Conservation (phyloP, 2,797 vertebrate genomes). For the Cygnus olor region DNA sequence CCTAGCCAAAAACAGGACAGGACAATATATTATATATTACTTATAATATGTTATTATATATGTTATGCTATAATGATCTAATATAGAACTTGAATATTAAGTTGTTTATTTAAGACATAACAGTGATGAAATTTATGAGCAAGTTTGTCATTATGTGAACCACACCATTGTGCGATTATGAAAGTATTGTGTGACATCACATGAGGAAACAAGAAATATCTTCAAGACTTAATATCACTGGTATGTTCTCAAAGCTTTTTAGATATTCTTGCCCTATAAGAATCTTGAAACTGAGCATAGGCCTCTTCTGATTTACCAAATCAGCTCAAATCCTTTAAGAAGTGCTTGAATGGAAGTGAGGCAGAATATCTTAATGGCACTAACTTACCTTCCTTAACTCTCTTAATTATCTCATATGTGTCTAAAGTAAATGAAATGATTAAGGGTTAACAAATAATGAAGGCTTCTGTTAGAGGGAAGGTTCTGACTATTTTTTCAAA, state of each 20-base stretch:
- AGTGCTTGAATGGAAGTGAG: neutral
- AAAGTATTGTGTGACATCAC: neutral
- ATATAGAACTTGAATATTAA: neutral
- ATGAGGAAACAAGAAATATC: neutral
- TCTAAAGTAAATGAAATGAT: neutral
- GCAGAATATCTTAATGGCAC: neutral
- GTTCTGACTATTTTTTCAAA: neutral
- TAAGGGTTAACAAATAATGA: neutral
- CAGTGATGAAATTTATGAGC: neutral
- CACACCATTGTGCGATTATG: rapidly evolving
- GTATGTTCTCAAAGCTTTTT: neutral
- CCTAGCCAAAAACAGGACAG: no score
- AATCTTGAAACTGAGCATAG: neutral
- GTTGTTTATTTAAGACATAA: neutral
- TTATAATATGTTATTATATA: neutral
- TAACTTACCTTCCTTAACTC: neutral
- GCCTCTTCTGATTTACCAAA: neutral
- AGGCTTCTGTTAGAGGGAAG: neutral
- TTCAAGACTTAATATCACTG: neutral
- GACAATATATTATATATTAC: neutral
- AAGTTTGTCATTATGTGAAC: neutral
- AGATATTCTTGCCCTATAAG: neutral
- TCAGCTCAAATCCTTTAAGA: neutral
- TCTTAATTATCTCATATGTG: neutral
- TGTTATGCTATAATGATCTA: neutral